Conservation (phyloP, 2,113 vertebrate genomes). For the Malurus cyaneus region DNA sequence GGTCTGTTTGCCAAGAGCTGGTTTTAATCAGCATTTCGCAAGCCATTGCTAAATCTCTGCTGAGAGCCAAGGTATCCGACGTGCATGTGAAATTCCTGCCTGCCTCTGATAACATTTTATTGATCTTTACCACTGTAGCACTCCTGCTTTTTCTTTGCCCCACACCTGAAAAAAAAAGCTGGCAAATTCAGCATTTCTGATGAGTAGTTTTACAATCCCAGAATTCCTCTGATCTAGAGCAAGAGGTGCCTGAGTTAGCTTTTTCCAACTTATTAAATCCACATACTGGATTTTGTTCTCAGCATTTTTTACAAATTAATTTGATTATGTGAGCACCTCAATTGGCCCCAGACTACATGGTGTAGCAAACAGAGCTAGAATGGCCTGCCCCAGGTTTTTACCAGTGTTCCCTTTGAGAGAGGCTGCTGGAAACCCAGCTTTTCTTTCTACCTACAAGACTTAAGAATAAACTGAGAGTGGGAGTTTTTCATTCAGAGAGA, state of each 20-base stretch:
- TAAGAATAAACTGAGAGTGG: not conserved
- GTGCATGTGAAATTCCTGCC: not conserved
- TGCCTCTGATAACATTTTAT: not conserved
- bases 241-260: not conserved
- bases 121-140: not conserved
- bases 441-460: not conserved
- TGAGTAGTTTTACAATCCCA: not conserved
- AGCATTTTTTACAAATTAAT: not conserved
- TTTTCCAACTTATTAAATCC: not conserved
- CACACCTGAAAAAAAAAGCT: not conserved
- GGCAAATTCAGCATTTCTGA: not conserved
- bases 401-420: not conserved
- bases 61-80: not conserved
- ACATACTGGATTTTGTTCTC: not conserved
- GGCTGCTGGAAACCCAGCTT: not conserved
- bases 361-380: not conserved
- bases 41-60: not conserved
- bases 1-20: not conserved
- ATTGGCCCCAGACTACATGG: rapidly evolving
- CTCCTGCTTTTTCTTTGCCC: not conserved
- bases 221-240: not conserved
- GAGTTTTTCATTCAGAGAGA: not conserved
- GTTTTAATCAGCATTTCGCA: not conserved
- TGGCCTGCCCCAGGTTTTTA: not conserved
- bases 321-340: not conserved